phyloP scores from a whole-genome alignment of 2,113 vertebrate species.

The Gallinago media region DNA sequence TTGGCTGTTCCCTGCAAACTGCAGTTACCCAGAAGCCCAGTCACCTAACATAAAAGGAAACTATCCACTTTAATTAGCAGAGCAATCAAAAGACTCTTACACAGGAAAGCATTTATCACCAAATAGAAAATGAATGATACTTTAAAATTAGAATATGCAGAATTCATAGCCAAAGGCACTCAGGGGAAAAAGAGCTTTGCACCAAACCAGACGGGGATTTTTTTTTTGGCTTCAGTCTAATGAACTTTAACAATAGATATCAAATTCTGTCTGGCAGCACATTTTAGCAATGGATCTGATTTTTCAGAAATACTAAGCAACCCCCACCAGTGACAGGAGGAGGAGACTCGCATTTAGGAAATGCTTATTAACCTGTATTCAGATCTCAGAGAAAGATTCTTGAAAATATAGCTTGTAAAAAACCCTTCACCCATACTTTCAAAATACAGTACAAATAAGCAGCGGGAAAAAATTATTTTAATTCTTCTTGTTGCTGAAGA shows the following conservation, averaged over 20 bases:
- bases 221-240: constrained; percentile 63
- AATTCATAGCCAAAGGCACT: constrained; percentile 64
- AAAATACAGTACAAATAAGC: not conserved
- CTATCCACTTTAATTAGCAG: constrained; percentile 66
- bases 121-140: constrained; percentile 68
- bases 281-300: constrained; percentile 32
- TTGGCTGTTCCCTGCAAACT: constrained; percentile 46
- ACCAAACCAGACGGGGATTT: constrained; percentile 57
- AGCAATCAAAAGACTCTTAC: constrained; percentile 64
- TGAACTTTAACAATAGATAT: constrained; percentile 60
- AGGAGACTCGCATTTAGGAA: not conserved
- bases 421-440: not conserved
- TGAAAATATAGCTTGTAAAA: not conserved
- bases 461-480: not conserved
- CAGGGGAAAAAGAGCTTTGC: constrained; percentile 53
- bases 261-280: constrained; percentile 60
- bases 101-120: constrained; percentile 66
- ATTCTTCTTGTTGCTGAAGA: not conserved
- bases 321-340: not conserved
- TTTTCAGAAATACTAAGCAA: constrained; percentile 22
- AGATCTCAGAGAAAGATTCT: not conserved
- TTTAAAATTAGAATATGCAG: constrained; percentile 73
- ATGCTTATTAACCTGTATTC: not conserved
- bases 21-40: constrained; percentile 59
- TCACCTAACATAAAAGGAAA: constrained; percentile 62